phyloP scores from a whole-genome alignment of 2,888 invertebrate species.

The Acholoe squamosa region DNA sequence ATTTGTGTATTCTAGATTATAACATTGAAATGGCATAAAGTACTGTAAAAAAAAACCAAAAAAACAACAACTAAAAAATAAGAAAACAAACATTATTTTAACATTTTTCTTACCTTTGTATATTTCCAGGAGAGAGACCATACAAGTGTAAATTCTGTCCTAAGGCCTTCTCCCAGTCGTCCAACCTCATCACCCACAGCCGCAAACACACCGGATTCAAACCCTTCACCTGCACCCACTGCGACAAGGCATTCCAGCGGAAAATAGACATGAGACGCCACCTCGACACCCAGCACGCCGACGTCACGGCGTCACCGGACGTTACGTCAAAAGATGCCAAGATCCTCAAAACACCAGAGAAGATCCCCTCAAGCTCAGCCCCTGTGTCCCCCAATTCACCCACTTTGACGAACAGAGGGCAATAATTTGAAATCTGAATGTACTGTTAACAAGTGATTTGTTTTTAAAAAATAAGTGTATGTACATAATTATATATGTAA shows the following conservation, averaged over 20 bases:
- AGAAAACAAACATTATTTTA: too few relatives aligned
- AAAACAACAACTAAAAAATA: too few relatives aligned
- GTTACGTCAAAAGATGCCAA: not conserved
- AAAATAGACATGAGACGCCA: constrained; percentile 95
- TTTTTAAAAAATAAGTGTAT: too few relatives aligned
- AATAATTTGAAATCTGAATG: not conserved
- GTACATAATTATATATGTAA: too few relatives aligned
- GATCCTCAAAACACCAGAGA: constrained; percentile 11
- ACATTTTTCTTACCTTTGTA: not conserved
- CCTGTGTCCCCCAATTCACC: constrained; percentile 33
- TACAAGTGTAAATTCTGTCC: constrained; percentile 99
- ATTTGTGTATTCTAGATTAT: too few relatives aligned
- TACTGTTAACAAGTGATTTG: too few relatives aligned
- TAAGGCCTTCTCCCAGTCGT: constrained; percentile 98
- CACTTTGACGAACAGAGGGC: constrained; percentile 19
- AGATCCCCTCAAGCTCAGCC: not conserved
- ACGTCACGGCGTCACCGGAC: not conserved
- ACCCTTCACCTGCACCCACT: constrained; percentile 97
- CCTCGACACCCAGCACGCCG: constrained; percentile 93
- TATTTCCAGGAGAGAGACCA: constrained; percentile 94
- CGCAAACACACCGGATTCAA: constrained; percentile 99
- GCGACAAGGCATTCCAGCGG: constrained; percentile 92
- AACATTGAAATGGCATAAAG: too few relatives aligned
- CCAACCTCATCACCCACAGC: constrained; percentile 97
- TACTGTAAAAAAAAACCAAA: too few relatives aligned